These are phyloP conservation scores for Loris lydekkerianus DNA, from an alignment of 2,797 vertebrate species.

Conservation along the genomic window DNA sequence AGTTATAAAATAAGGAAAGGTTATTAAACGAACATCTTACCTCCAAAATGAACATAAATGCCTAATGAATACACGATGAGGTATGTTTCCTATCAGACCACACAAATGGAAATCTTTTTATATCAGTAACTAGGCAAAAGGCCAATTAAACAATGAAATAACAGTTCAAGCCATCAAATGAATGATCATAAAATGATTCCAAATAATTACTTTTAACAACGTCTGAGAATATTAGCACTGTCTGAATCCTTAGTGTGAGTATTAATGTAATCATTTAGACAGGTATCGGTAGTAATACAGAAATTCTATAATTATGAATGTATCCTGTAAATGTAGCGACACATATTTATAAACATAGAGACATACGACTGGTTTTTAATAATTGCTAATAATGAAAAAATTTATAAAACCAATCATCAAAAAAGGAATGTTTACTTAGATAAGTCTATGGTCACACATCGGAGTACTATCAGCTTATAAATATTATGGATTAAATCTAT, in stretches of 20 bases:
- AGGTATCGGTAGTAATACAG: not conserved
- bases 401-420: not conserved
- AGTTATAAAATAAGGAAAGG: not conserved
- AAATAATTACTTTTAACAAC: not conserved
- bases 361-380: not conserved
- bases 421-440: not conserved
- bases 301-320: not conserved
- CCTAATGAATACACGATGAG: not conserved
- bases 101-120: not conserved
- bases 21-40: not conserved
- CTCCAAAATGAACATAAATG: not conserved
- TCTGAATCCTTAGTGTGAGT: not conserved
- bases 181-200: slow-evolving; percentile 6
- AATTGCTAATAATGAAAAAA: not conserved
- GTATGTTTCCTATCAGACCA: not conserved
- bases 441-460: not conserved
- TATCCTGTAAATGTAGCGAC: not conserved
- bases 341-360: not conserved
- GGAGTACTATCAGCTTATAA: not conserved
- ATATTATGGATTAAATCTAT: not conserved
- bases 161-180: not conserved
- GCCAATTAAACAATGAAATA: not conserved
- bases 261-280: not conserved
- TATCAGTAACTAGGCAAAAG: not conserved
- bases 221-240: not conserved